Evolutionary conservation across 2,888 invertebrate genomes (phyloP), one percentile per base, ranked within the genome.

Genomic region (Callimorpha dominula): DNA sequence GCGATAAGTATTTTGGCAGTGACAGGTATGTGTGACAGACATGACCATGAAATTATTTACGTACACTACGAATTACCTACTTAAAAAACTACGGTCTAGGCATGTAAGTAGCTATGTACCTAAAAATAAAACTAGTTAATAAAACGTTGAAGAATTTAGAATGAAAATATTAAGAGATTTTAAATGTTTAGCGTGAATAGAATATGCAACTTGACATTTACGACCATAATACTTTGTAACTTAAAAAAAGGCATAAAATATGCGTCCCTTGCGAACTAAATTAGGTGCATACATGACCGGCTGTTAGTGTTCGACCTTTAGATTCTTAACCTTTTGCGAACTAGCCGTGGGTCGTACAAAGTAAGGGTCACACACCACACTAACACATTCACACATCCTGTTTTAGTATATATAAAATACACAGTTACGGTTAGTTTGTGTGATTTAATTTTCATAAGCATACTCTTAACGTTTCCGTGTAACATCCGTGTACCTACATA

Each of bases 241-340:
- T 68, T 57, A 46, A 68, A 17, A n/a, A 63, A 77, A 78, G 65
- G 72, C 72, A 75, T 84, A 78, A 79, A 75, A 54, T 52, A 68
- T 68, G 73, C 78, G 77, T 84, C 80, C 78, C 80, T 63, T 65
- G 79, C 73, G 77, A 79, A 79, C 78, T 85, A 85, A 86, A 87
- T 87, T 86, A 87, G 78, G 82, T 74, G 80, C 81, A 83, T 81
- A 86, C 84, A 85, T 85, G 86, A 86, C 85, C 83, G 84, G 86
- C 83, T 87, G 89, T 88, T 87, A 88, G 82, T 86, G 85, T 86
- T 81, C 85, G 87, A 87, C 90, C 90, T 91, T 91, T 89, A 78
- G 77, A 86, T 86, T 88, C 83, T 87, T 87, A 89, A 91, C 90
- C 88, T 90, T 89, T 88, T 73, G 84, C 80, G 78, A 87, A 88